Conservation (phyloP, 2,888 invertebrate species). For the Cephus pygmeus region DNA sequence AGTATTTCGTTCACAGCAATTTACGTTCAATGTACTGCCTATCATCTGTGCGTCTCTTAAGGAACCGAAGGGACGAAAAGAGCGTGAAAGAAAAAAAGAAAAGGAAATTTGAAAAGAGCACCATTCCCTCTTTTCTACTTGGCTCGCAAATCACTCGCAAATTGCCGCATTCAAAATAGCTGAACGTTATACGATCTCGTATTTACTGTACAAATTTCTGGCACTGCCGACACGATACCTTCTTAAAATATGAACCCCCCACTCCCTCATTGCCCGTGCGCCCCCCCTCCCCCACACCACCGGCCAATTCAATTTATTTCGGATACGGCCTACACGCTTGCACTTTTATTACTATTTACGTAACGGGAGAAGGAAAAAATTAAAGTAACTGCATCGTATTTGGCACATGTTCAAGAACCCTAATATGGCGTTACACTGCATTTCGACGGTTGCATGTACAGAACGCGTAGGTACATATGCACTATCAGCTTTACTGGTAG, state of each 20-base stretch:
- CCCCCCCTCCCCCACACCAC: constrained; percentile 16
- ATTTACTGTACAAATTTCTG: background rate
- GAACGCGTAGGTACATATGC: background rate
- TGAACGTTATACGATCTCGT: background rate
- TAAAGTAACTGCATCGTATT: constrained; percentile 42
- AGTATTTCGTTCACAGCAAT: background rate
- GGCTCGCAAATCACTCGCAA: background rate
- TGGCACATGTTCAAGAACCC: constrained; percentile 48
- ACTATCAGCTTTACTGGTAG: background rate
- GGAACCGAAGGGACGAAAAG: background rate
- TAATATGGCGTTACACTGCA: constrained; percentile 27
- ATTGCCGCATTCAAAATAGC: background rate
- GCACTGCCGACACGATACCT: constrained; percentile 1
- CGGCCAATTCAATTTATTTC: constrained; percentile 45
- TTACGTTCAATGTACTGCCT: background rate
- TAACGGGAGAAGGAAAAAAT: constrained; percentile 25
- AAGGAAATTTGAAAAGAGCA: background rate
- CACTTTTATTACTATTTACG: constrained; percentile 47
- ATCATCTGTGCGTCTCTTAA: background rate
- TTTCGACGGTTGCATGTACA: background rate
- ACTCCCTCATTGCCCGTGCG: background rate
- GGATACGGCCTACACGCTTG: constrained; percentile 28
- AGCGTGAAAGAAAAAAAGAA: background rate
- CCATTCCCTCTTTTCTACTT: background rate
- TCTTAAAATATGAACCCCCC: background rate